Evolutionary conservation across 2,113 vertebrate species (phyloP), one percentile per base, ranked within the genome.

Genomic region (Ciconia stormi): DNA sequence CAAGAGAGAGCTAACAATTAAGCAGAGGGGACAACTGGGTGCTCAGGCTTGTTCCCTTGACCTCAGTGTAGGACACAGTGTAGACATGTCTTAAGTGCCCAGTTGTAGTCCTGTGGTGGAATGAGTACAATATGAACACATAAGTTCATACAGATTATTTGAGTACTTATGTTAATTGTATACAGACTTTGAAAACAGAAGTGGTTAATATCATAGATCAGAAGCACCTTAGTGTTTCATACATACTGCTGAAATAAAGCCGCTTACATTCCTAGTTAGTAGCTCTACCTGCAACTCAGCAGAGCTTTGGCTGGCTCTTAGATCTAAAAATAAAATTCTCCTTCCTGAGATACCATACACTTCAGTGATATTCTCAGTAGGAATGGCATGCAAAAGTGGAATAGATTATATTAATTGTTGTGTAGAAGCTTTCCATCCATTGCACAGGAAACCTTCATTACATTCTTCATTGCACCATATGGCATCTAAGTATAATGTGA

Each of bases 241-340:
- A 42, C 6, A 21, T 26, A 20, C 30, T 62, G 66, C 66, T 77
- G 50, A 82, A 92, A 70, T 86, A 82, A 88, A 87, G 67, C 14
- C 0, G 2, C 36, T 80, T 90, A 46, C 13, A 42, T 73, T 86
- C 32, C 62, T 53, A 49, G 46, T 61, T 88, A 77, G 70, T 56
- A 44, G 30, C 27, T 87, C 40, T 62, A 49, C 93, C 82, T 95
- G 71, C 50, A 88, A 10, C 71, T 83, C 3, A 6, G 32, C 82
- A 81, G 78, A 83, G 82, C 82, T 92, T 88, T 93, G 88, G 15
- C 85, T 77, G 59, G 17, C 38, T 90, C 74, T 83, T 77, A 47
- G 53, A 70, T 83, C 71, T 93, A 93, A 95, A 94, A 71, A 92
- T 90, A 88, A 90, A 50, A 34, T 94, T 73, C 66, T 90, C 58